Base-by-base conservation (phyloP, 2,113 vertebrate species). In the Symphodus melops region DNA sequence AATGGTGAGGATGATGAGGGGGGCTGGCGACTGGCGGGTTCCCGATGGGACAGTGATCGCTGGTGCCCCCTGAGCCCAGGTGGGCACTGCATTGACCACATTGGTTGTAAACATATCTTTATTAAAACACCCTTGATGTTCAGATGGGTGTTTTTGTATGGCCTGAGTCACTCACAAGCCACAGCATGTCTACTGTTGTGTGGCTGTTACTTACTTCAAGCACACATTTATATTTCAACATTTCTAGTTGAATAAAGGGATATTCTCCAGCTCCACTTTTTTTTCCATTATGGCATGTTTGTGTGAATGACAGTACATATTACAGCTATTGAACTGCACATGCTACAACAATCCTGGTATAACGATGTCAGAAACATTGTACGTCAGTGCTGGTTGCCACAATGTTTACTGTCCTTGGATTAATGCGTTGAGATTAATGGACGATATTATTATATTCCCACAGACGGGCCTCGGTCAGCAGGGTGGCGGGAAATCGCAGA, bases 401-500 rank as follows among this genome's bases (percentile, higher is more conserved):
- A 33, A 25, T 14, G 23, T 63, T n/a, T 11, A 36, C 28, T 5
- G 28, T 57, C 25, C 23, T 33, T 14, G n/a, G n/a, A n/a, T 57
- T 12, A 14, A 39, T 59, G 17, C 49, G 28, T 54, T 37, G 25
- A 12, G n/a, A 16, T 13, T 33, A 8, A 12, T 20, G 10, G 6
- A 10, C 52, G 17, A n/a, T 23, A 8, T 60, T 46, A n/a, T n/a
- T n/a, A n/a, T n/a, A n/a, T 23, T 13, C 49, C 46, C 17, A 3
- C 46, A 98, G 97, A 97, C 52, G 95, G 92, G 20, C 94, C 94
- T 90, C 93, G 96, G 81, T 96, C 96, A 36, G 92, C 96, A 92
- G 97, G 94, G 89, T 99, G 98, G 98, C 94, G 98, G 86, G 98
- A 99, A 76, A 95, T 95, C 89, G 93, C 96, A 87, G 98, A 99